Conservation (phyloP, 2,888 invertebrate genomes). For the Ochropleura leucogaster region DNA sequence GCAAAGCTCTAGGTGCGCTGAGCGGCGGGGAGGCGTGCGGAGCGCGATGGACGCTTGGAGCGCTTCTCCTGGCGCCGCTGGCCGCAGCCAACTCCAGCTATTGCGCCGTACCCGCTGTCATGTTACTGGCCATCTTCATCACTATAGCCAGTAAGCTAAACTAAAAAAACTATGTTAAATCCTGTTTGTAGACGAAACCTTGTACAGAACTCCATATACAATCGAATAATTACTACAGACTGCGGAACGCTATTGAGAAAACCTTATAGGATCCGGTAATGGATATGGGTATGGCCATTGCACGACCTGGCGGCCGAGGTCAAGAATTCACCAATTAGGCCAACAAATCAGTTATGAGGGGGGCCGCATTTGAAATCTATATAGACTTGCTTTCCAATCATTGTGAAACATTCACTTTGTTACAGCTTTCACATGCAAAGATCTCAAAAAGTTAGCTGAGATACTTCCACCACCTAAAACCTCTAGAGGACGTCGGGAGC, state of each 20-base stretch:
- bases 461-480: slow-evolving; percentile 84
- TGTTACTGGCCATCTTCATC: slow-evolving; percentile 87
- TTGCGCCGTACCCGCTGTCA: slow-evolving; percentile 89
- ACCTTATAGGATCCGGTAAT: too few species aligned
- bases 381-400: too few species aligned
- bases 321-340: too few species aligned
- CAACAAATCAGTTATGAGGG: too few species aligned
- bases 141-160: slow-evolving; percentile 88
- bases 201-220: too few species aligned
- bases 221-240: too few species aligned
- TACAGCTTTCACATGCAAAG: slow-evolving; percentile 84
- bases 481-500: slow-evolving; percentile 81
- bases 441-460: slow-evolving; percentile 82
- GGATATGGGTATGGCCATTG: too few species aligned
- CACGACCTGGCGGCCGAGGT: too few species aligned
- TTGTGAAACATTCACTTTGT: neutral
- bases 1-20: slow-evolving; percentile 76
- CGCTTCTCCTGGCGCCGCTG: slow-evolving; percentile 90
- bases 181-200: too few species aligned
- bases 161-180: neutral
- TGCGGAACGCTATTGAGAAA: too few species aligned
- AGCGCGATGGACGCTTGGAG: slow-evolving; percentile 91
- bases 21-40: slow-evolving; percentile 84
- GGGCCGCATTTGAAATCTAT: too few species aligned
- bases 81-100: slow-evolving; percentile 91